These are phyloP conservation scores for Talpa occidentalis DNA, from an alignment of 2,113 vertebrate species.

Conservation along the genomic window DNA sequence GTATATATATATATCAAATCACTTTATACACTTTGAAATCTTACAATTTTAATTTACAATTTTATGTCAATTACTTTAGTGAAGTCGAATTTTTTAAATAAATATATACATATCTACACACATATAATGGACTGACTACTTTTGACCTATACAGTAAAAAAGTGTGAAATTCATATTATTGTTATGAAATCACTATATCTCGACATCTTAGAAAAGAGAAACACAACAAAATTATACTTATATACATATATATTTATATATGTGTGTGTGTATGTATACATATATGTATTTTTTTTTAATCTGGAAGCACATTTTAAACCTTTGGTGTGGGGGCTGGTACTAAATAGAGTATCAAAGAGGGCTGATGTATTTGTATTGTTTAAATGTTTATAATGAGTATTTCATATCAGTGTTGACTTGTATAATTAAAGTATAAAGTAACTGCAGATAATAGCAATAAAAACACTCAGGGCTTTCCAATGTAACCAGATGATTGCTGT, in stretches of 20 bases:
- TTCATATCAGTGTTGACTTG: not conserved
- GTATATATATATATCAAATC: not conserved
- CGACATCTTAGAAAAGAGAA: not conserved
- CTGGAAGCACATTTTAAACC: not conserved
- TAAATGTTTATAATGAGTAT: not conserved
- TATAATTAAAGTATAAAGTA: not conserved
- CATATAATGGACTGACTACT: not conserved
- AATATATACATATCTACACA: no score
- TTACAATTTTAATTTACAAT: not conserved
- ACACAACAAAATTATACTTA: constrained; percentile 9
- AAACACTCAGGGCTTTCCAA: not conserved
- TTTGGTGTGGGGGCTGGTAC: not conserved
- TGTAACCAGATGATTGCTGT: not conserved
- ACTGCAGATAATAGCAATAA: constrained; percentile 18
- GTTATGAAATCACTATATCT: not conserved
- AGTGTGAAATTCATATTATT: not conserved
- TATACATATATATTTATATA: not conserved
- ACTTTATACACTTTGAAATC: not conserved
- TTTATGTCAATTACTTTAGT: not conserved
- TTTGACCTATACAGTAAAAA: not conserved
- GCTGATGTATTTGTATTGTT: not conserved
- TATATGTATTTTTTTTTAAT: not conserved
- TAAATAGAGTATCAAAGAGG: not conserved
- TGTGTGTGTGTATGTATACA: not conserved
- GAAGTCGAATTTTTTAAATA: not conserved